These are phyloP conservation scores for Eupsilia transversa DNA, from an alignment of 2,888 invertebrate species.

Conservation along the genomic window DNA sequence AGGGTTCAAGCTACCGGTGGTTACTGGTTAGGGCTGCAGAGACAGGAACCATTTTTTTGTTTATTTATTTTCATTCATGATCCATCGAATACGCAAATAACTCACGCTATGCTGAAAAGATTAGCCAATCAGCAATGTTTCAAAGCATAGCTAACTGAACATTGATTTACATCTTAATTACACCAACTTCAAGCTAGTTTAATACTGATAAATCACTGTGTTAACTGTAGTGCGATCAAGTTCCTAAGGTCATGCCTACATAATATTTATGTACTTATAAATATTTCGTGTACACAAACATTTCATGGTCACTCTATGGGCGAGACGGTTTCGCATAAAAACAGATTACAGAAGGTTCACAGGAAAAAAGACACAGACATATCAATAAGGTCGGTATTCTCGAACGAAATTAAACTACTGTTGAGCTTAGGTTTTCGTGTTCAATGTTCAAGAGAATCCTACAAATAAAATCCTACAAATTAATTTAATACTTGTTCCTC, in stretches of 20 bases:
- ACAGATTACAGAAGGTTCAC: slow-evolving; percentile 32
- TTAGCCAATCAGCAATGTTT: neutral
- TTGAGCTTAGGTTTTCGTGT: neutral
- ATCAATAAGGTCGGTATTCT: neutral
- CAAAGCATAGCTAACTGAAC: neutral
- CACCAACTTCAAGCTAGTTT: neutral
- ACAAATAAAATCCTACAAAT: neutral
- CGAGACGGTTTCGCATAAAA: neutral
- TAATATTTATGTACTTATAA: slow-evolving; percentile 33
- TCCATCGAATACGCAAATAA: neutral
- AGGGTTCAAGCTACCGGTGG: too few species aligned
- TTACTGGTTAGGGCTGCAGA: too few species aligned
- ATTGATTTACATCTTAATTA: slow-evolving; percentile 37
- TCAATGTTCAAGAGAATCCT: neutral
- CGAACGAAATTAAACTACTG: neutral
- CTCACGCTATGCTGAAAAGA: neutral
- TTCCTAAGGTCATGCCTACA: slow-evolving; percentile 25
- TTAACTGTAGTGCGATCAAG: slow-evolving; percentile 22
- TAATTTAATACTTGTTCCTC: neutral
- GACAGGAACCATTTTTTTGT: too few species aligned
- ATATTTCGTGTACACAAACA: slow-evolving; percentile 41
- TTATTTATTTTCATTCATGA: neutral
- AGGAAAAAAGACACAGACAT: neutral
- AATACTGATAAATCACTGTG: slow-evolving; percentile 24
- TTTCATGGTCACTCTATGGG: slow-evolving; percentile 44